A percentile compares a stretch with the other conserved stretches of the same genome.
These are phyloP conservation scores for Neogale vison DNA, from an alignment of 2,113 vertebrate genomes.

Conservation along the genomic window DNA sequence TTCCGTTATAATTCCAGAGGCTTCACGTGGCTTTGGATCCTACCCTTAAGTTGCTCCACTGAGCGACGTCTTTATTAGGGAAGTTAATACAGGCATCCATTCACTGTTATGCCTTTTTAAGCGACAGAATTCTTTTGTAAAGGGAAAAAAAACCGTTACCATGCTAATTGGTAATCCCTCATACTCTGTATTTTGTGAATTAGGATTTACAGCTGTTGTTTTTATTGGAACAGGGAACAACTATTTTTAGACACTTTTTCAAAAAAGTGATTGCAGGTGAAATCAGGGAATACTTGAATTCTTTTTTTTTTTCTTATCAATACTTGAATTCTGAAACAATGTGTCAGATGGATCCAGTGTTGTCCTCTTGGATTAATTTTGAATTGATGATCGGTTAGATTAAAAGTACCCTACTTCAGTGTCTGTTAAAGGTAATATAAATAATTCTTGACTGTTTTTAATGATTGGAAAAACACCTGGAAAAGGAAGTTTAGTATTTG, in stretches of 20 bases:
- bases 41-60: background rate
- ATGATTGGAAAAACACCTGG: background rate
- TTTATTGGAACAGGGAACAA: background rate
- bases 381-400: background rate
- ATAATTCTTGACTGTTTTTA: background rate
- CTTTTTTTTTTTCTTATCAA: background rate
- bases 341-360: background rate
- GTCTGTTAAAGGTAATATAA: background rate
- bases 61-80: background rate
- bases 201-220: background rate
- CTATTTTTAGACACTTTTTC: conserved; percentile 33
- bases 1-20: background rate
- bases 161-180: background rate
- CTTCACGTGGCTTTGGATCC: background rate
- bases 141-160: background rate
- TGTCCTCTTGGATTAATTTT: background rate
- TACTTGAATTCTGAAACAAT: background rate
- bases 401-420: background rate
- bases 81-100: background rate
- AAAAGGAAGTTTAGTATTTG: background rate
- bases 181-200: conserved; percentile 11
- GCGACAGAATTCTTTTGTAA: background rate
- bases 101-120: background rate
- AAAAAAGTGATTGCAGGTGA: background rate
- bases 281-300: background rate